Percentiles rank a stretch among this genome's conserved stretches.
These are phyloP conservation scores for Cebidichthys violaceus DNA, from an alignment of 2,113 vertebrate genomes.

Conservation along the genomic window DNA sequence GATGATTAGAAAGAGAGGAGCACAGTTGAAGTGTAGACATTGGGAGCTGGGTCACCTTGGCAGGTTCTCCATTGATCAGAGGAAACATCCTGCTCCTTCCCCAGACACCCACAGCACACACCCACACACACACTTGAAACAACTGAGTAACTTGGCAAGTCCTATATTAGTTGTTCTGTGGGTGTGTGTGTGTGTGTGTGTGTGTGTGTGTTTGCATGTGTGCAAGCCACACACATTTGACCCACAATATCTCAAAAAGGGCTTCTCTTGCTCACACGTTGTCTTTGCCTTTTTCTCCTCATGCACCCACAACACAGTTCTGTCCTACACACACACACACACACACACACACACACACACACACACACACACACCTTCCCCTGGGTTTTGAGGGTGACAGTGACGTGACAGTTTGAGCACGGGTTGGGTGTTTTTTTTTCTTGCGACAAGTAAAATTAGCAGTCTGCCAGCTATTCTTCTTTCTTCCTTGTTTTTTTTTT, in stretches of 20 bases:
- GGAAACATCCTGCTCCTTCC: conserved; percentile 78
- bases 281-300: conserved; percentile 19
- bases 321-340: conserved; percentile 30
- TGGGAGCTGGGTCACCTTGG: conserved; percentile 89
- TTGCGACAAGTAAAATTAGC: conserved; percentile 98
- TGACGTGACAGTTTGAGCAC: conserved; percentile 93
- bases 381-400: conserved; percentile 90
- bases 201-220: conserved; percentile 10
- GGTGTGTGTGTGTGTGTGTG: too few species aligned
- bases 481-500: conserved; percentile 46
- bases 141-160: conserved; percentile 86
- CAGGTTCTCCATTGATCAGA: conserved; percentile 89
- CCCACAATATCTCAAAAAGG: conserved; percentile 13
- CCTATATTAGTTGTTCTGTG: conserved; percentile 1
- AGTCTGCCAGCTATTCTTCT: conserved; percentile 94
- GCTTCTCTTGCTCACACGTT: conserved; percentile 28
- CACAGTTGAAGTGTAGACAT: conserved; percentile 21
- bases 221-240: background rate
- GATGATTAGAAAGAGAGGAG: background rate
- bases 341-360: conserved; percentile 28
- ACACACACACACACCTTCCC: conserved; percentile 55
- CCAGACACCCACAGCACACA: conserved; percentile 19
- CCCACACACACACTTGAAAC: conserved; percentile 80
- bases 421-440: conserved; percentile 88
- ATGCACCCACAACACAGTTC: conserved; percentile 15